phyloP scores from a whole-genome alignment of 92 coral and sea anemone genomes.

The Epizoanthus illoricatus region DNA sequence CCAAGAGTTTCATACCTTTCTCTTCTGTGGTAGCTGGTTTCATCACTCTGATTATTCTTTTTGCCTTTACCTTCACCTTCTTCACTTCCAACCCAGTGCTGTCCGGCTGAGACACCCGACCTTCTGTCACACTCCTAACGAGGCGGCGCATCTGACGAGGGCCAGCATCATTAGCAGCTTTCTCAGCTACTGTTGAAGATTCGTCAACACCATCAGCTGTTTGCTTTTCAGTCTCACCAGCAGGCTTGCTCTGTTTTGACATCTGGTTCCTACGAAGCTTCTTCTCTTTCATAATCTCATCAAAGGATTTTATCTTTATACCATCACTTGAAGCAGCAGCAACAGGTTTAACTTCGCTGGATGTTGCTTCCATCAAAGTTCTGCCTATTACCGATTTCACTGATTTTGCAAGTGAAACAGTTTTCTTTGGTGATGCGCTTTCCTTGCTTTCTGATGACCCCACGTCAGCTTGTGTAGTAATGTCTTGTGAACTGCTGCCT shows the following conservation, averaged over 20 bases:
- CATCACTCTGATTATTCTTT: constrained; percentile 27
- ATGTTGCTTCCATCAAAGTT: background rate
- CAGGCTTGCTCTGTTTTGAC: background rate
- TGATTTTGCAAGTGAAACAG: background rate
- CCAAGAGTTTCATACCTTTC: constrained; percentile 11
- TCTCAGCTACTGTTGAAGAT: background rate
- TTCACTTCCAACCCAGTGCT: background rate
- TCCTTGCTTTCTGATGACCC: background rate
- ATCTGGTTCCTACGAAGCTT: constrained; percentile 45
- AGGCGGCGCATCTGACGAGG: constrained; percentile 10
- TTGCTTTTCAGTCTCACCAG: constrained; percentile 1
- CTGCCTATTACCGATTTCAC: constrained; percentile 20
- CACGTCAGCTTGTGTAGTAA: background rate
- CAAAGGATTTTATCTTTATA: constrained; percentile 68
- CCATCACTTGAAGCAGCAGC: constrained; percentile 43
- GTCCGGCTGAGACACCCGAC: background rate
- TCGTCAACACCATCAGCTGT: background rate
- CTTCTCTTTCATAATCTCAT: constrained; percentile 77
- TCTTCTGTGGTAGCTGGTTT: constrained; percentile 7
- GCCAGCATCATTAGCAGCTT: background rate
- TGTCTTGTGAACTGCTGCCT: background rate
- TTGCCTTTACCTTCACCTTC: background rate
- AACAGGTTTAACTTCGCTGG: background rate
- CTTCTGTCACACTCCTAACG: constrained; percentile 24
- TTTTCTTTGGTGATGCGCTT: constrained; percentile 3